Percentiles rank a stretch among this genome's conserved stretches.
These are phyloP conservation scores for Hipposideros larvatus DNA, from an alignment of 2,797 vertebrate genomes.

Conservation along the genomic window DNA sequence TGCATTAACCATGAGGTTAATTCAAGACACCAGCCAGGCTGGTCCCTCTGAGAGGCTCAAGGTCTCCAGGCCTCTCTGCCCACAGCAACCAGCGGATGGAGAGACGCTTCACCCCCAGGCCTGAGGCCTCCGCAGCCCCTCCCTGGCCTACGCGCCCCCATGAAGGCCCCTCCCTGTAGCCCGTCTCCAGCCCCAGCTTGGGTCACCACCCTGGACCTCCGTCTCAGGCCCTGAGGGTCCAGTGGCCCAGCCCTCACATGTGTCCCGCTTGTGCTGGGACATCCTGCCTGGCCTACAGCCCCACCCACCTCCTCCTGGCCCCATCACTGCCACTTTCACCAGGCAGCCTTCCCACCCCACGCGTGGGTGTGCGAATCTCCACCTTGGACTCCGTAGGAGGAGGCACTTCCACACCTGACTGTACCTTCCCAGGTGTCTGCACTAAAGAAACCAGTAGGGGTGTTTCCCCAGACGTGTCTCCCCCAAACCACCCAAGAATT, in stretches of 20 bases:
- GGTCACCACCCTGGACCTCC: background rate
- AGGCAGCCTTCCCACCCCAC: background rate
- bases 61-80: background rate
- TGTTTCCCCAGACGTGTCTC: background rate
- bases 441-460: accelerated
- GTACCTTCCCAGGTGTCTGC: background rate
- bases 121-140: background rate
- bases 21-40: background rate
- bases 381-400: background rate
- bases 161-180: accelerated
- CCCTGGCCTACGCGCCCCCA: accelerated
- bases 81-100: background rate
- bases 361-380: background rate
- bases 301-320: background rate
- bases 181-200: background rate
- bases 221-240: background rate
- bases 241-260: background rate
- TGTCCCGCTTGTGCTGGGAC: background rate
- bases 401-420: accelerated
- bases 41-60: accelerated
- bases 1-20: background rate
- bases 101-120: no score
- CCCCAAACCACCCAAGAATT: background rate
- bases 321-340: background rate
- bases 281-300: background rate